Base-by-base conservation (phyloP, 1,140 invertebrate species). In the Sycobia sp. region DNA sequence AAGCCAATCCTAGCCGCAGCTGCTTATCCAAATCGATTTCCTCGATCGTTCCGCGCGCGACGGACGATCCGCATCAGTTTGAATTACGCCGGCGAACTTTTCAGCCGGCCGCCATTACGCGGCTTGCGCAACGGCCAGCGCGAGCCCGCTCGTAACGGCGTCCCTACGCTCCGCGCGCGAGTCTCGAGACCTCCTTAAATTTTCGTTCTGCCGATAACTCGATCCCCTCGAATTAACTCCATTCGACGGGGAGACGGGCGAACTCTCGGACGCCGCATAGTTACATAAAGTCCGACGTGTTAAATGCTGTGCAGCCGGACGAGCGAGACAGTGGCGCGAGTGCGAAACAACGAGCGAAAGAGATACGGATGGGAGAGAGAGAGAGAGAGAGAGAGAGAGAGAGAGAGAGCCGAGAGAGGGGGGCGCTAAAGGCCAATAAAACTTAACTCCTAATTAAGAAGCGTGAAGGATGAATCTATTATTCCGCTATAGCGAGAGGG, bases 381-480 rank as follows among this genome's bases (percentile, higher is more conserved):
- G 9, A 16, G 25, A 49, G 14, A 41, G 36, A 18, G 39, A 27
- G 29, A 32, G 25, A 46, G 38, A 46, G 55, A 51, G 41, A 38
- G 32, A 47, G 27, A 50, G 4, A 14, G 29, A 53, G 41, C 16
- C 29, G 5, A 32, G 29, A 7, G 29, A 4, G 29, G 38, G 20
- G 34, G 38, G 39, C 50, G 71, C 68, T 71, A 77, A 74, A 79
- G 74, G 76, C 75, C 73, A 80, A 78, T 77, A 80, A 80, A 80
- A 78, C 75, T 80, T 76, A 78, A 78, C 74, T 78, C 70, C 76
- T 80, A 79, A 80, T 78, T 80, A 80, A 79, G 77, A 79, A 77
- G 77, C 76, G 78, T 76, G 78, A 80, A 80, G 78, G 77, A 80
- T 79, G 77, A 80, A 80, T 80, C 78, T 79, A 79, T 79, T 80